Evolutionary conservation across 2,888 invertebrate genomes (phyloP).

Genomic region (Boloria selene): DNA sequence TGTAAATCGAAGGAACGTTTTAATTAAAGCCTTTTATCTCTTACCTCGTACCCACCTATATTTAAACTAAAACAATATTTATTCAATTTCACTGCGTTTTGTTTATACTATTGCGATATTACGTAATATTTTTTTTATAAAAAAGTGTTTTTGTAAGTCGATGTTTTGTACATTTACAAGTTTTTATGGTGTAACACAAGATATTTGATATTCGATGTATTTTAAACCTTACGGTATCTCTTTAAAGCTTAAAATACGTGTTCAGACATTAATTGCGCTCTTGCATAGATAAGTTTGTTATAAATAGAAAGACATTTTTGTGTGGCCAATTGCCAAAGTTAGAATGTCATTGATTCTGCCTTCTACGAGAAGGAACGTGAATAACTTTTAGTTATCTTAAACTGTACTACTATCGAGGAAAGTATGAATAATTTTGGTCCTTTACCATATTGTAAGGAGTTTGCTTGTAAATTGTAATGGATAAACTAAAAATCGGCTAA

Average conservation of each 20-base stretch:
- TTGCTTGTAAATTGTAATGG: no score
- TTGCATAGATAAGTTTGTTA: slow-evolving; percentile 36
- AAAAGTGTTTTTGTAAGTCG: background rate
- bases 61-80: no score
- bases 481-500: no score
- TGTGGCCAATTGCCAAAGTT: slow-evolving; percentile 55
- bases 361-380: slow-evolving; percentile 6
- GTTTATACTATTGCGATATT: no score
- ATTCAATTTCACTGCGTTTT: no score
- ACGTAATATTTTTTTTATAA: background rate
- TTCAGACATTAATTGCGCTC: slow-evolving; percentile 12
- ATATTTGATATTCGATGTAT: background rate
- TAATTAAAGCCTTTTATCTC: no score
- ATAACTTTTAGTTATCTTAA: slow-evolving; percentile 7
- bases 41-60: no score
- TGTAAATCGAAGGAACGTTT: no score
- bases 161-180: background rate
- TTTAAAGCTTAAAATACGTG: slow-evolving; percentile 13
- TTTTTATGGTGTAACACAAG: no score
- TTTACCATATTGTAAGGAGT: no score
- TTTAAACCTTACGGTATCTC: background rate
- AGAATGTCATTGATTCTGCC: slow-evolving; percentile 26
- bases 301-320: slow-evolving; percentile 50
- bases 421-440: background rate
- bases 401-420: background rate